Evolutionary conservation across 2,888 invertebrate genomes (phyloP).

Genomic region (Trichogramma dendrolimi): DNA sequence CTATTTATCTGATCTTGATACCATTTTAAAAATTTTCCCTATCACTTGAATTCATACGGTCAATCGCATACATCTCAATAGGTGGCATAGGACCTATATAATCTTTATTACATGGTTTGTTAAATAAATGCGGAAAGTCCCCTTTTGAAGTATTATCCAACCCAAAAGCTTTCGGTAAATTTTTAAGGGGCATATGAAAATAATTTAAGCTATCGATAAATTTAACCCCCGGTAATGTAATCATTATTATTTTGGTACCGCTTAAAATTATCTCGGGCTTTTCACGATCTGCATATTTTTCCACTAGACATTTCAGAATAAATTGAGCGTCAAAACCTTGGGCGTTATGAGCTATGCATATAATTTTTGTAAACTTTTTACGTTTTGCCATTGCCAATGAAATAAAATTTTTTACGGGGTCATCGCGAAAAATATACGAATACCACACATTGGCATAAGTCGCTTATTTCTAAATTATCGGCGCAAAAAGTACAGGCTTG

Average conservation of each 20-base stretch:
- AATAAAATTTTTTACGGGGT: too few species aligned
- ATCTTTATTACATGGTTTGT: not conserved
- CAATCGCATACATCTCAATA: not conserved
- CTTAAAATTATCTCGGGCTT: not conserved
- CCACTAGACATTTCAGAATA: not conserved
- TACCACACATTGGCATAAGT: not conserved
- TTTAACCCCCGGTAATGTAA: not conserved
- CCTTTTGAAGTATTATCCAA: not conserved
- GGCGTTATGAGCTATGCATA: conserved; percentile 2
- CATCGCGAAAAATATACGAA: conserved; percentile 9
- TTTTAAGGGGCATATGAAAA: not conserved
- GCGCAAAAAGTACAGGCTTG: conserved; percentile 2
- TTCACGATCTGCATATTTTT: not conserved
- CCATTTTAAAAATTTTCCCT: not conserved
- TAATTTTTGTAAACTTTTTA: too few species aligned
- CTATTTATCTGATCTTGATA: not conserved
- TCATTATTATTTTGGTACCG: not conserved
- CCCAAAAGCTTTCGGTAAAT: not conserved
- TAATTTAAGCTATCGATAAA: not conserved
- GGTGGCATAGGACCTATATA: not conserved
- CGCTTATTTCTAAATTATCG: not conserved
- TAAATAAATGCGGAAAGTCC: not conserved
- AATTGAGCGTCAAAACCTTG: conserved; percentile 5
- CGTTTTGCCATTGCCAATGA: too few species aligned
- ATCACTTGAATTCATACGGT: not conserved